These are phyloP conservation scores for Strigamia maritima DNA, from an alignment of 2,888 invertebrate species.

Conservation along the genomic window DNA sequence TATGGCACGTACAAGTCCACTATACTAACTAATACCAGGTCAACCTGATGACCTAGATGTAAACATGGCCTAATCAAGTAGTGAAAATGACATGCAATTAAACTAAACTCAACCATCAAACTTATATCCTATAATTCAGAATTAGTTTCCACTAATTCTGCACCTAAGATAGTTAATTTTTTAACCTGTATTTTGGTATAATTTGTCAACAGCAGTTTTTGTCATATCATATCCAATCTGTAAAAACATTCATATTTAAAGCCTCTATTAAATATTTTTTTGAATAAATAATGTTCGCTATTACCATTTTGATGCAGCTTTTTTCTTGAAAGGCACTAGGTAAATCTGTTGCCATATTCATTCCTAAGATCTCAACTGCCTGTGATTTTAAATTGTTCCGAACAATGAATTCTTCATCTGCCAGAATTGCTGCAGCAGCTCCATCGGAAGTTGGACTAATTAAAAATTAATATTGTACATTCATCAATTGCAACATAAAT, in stretches of 20 bases:
- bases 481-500: too few species aligned
- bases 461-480: neutral
- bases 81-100: too few species aligned
- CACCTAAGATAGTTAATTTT: neutral
- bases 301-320: slow-evolving; percentile 72
- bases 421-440: slow-evolving; percentile 88
- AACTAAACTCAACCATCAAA: too few species aligned
- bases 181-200: slow-evolving; percentile 68
- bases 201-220: slow-evolving; percentile 69
- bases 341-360: slow-evolving; percentile 95
- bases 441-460: slow-evolving; percentile 89
- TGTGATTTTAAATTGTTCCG: slow-evolving; percentile 74
- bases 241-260: slow-evolving; percentile 41
- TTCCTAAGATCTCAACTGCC: slow-evolving; percentile 92
- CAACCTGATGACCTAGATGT: too few species aligned
- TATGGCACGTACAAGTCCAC: too few species aligned
- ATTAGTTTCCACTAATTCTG: too few species aligned
- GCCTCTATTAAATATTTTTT: neutral
- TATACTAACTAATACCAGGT: too few species aligned
- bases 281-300: slow-evolving; percentile 42
- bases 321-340: slow-evolving; percentile 76
- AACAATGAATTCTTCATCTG: slow-evolving; percentile 84
- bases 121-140: too few species aligned
- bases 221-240: slow-evolving; percentile 92
- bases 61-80: too few species aligned